phyloP scores from a whole-genome alignment of 2,797 vertebrate genomes.

The Percopsis omiscomaycus region DNA sequence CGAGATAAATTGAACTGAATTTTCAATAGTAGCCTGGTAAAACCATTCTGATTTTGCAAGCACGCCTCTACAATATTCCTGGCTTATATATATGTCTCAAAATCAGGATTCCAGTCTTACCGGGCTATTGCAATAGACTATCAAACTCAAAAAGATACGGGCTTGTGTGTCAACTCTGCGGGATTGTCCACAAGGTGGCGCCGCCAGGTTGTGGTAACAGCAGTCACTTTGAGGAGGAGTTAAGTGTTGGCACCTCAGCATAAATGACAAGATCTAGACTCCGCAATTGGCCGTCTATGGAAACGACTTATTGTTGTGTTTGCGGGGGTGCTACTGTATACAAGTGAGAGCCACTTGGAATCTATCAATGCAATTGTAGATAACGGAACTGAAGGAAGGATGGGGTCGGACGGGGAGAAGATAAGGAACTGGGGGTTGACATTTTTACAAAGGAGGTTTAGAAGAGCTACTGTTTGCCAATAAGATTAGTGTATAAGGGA shows the following conservation, averaged over 20 bases:
- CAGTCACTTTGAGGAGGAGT: neutral
- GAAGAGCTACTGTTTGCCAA: conserved; percentile 45
- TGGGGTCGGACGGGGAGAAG: conserved; percentile 33
- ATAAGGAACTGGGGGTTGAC: conserved; percentile 43
- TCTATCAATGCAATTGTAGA: conserved; percentile 25
- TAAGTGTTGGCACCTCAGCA: neutral
- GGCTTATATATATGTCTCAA: no score
- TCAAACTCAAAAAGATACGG: no score
- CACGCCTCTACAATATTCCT: no score
- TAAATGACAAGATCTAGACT: neutral
- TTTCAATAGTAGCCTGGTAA: no score
- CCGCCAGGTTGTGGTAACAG: conserved; percentile 9
- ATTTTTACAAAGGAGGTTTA: conserved; percentile 10
- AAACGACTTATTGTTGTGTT: no score
- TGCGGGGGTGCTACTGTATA: no score
- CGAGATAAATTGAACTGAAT: no score
- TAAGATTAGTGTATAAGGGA: conserved; percentile 49
- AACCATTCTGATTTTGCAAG: no score
- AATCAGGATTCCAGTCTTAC: no score
- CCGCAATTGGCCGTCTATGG: neutral
- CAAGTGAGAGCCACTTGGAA: no score
- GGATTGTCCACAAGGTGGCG: conserved; percentile 41
- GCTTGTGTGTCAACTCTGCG: no score
- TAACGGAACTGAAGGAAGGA: conserved; percentile 49
- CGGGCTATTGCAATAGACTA: no score